A percentile compares a stretch with the other conserved stretches of the same genome.
phyloP scores from a whole-genome alignment of 2,888 invertebrate genomes.

The Gortyna flavago region DNA sequence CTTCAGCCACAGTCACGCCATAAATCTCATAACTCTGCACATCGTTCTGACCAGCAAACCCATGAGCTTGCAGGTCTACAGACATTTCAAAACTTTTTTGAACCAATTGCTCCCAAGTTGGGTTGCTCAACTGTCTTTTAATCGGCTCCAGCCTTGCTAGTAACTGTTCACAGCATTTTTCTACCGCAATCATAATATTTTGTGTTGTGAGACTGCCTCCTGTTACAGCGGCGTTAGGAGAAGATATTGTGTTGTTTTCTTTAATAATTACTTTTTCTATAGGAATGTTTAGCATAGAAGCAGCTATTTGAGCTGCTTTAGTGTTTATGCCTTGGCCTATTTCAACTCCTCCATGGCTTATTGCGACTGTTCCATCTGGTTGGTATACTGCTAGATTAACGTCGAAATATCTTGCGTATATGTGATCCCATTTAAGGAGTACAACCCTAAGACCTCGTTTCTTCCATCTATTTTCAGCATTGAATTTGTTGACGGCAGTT shows the following conservation, averaged over 20 bases:
- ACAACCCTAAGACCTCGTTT: slow-evolving; percentile 91
- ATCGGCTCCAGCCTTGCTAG: slow-evolving; percentile 83
- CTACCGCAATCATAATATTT: slow-evolving; percentile 88
- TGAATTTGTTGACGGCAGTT: slow-evolving; percentile 87
- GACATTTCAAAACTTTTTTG: slow-evolving; percentile 79
- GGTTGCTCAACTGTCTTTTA: slow-evolving; percentile 74
- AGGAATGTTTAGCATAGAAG: slow-evolving; percentile 91
- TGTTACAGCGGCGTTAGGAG: slow-evolving; percentile 91
- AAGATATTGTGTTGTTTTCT: slow-evolving; percentile 89
- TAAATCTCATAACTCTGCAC: slow-evolving; percentile 78
- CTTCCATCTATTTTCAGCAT: slow-evolving; percentile 92
- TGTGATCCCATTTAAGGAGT: slow-evolving; percentile 89
- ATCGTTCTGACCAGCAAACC: slow-evolving; percentile 64
- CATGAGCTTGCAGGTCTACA: slow-evolving; percentile 71
- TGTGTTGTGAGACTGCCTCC: slow-evolving; percentile 93
- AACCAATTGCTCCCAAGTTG: slow-evolving; percentile 86
- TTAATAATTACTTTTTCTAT: slow-evolving; percentile 92
- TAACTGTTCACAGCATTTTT: slow-evolving; percentile 85
- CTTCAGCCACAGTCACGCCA: slow-evolving; percentile 91
- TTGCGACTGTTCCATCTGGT: slow-evolving; percentile 91
- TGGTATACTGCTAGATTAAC: slow-evolving; percentile 49
- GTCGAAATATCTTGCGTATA: slow-evolving; percentile 63
- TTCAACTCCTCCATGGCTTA: slow-evolving; percentile 92
- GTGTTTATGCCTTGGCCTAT: slow-evolving; percentile 94
- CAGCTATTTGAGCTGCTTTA: slow-evolving; percentile 92